Conservation (phyloP, 2,113 vertebrate species). For the Microtus montanus region DNA sequence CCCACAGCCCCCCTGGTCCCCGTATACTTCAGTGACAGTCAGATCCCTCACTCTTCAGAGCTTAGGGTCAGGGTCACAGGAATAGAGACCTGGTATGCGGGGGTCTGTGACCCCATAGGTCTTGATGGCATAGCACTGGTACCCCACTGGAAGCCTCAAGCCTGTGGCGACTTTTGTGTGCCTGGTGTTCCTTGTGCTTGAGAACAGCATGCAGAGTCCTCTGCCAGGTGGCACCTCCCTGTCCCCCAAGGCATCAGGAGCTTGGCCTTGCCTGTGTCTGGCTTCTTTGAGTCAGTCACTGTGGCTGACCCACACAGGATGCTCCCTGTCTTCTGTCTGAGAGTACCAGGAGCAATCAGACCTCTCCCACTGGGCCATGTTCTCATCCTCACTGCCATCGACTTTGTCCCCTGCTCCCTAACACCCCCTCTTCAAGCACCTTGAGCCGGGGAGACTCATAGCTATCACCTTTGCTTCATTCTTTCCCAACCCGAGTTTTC, state of each 20-base stretch:
- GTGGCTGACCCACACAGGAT: not conserved
- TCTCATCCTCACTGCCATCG: rapidly evolving
- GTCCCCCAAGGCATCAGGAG: not conserved
- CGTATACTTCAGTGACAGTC: not conserved
- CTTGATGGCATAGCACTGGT: not conserved
- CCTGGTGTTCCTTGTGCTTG: not conserved
- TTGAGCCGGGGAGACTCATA: not conserved
- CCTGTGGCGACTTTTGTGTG: not conserved
- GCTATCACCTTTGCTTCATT: not conserved
- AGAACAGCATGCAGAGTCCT: not conserved
- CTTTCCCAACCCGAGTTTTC: not conserved
- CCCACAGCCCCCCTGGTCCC: rapidly evolving
- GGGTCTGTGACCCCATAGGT: not conserved
- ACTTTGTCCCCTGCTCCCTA: rapidly evolving
- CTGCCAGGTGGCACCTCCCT: too few species aligned
- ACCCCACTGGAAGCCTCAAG: not conserved
- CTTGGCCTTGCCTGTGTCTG: too few species aligned
- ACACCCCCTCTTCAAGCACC: rapidly evolving
- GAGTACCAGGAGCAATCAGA: not conserved
- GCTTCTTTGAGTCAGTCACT: too few species aligned
- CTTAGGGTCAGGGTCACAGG: not conserved
- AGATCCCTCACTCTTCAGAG: not conserved
- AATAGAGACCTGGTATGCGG: not conserved
- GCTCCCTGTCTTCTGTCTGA: too few species aligned
- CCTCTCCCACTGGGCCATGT: rapidly evolving